Conservation (phyloP, 2,113 vertebrate genomes). For the Cyanoderma ruficeps region DNA sequence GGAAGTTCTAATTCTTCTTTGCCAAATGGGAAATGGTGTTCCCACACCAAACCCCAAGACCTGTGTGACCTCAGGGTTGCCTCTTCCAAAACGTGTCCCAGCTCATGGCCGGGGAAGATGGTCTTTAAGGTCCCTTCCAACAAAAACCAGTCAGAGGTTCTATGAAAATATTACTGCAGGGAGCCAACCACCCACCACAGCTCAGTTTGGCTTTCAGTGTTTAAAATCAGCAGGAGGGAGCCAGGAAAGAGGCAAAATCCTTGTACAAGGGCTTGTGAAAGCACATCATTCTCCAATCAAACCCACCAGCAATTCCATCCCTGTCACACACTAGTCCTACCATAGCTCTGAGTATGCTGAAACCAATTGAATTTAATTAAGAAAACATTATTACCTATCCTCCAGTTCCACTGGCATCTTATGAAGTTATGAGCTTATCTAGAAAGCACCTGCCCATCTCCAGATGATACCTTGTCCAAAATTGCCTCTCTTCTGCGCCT, state of each 20-base stretch:
- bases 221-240: neutral
- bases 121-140: neutral
- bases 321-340: rapidly evolving
- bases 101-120: neutral
- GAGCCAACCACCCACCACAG: rapidly evolving
- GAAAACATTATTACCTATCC: neutral
- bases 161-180: neutral
- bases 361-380: neutral
- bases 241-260: neutral
- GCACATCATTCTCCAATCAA: neutral
- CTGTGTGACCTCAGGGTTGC: rapidly evolving
- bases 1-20: neutral
- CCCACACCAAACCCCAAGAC: neutral
- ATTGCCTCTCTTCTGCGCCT: neutral
- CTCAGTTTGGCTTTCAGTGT: neutral
- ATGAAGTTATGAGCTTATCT: neutral
- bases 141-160: neutral
- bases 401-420: neutral
- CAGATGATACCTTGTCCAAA: neutral
- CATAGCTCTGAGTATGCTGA: neutral
- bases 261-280: neutral
- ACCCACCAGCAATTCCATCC: neutral
- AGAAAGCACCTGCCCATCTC: neutral
- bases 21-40: neutral
- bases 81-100: neutral